Evolutionary conservation across 2,797 vertebrate species (phyloP).

Genomic region (Crenichthys baileyi): DNA sequence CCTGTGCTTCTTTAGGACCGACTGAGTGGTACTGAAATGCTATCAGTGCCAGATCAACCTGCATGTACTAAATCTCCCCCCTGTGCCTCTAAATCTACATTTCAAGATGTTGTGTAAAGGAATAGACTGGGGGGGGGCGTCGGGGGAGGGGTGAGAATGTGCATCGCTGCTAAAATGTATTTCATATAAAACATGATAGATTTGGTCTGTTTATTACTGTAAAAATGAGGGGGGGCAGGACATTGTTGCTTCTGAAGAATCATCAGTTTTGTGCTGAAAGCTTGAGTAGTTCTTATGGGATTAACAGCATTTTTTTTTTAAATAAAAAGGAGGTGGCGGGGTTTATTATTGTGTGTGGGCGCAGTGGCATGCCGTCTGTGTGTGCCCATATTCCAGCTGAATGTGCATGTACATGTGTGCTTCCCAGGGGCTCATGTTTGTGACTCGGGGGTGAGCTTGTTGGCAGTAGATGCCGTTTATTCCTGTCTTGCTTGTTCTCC

Average conservation of each 20-base stretch:
- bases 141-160: conserved; percentile 17
- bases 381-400: conserved; percentile 9
- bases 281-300: conserved; percentile 63
- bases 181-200: conserved; percentile 44
- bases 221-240: conserved; percentile 22
- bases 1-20: conserved; percentile 5
- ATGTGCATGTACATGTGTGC: conserved; percentile 17
- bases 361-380: conserved; percentile 21
- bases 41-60: not conserved
- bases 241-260: conserved; percentile 56
- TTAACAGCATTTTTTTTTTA: conserved; percentile 58
- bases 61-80: conserved; percentile 14
- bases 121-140: conserved; percentile 1
- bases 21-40: conserved; percentile 2
- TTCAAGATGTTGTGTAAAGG: not conserved
- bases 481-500: conserved; percentile 59
- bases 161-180: conserved; percentile 37
- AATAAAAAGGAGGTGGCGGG: conserved; percentile 27
- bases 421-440: conserved; percentile 16
- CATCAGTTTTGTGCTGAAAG: conserved; percentile 48
- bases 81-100: conserved; percentile 11
- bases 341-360: conserved; percentile 52
- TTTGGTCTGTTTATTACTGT: conserved; percentile 57
- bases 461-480: conserved; percentile 62
- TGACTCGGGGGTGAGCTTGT: conserved; percentile 31